Evolutionary conservation across 2,113 vertebrate genomes (phyloP), one percentile per base, ranked within the genome.

Genomic region (Archocentrus centrarchus): DNA sequence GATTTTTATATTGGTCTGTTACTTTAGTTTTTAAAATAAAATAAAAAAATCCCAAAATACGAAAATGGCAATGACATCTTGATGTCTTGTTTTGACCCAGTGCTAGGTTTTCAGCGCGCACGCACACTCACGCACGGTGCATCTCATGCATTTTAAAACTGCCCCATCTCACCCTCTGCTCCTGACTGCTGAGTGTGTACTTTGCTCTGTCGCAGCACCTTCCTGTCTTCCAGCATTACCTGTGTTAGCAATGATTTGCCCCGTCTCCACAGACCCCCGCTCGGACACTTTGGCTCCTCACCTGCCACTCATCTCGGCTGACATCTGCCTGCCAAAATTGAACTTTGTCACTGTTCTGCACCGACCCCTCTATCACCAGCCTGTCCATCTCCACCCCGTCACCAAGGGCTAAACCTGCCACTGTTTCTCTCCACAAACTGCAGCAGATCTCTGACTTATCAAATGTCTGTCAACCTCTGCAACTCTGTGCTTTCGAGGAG

Each of bases 141-240:
- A 86, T 83, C 90, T 92, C 92, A 91, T 93, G 88, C 86, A 92
- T 93, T 92, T 93, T 92, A 93, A 91, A 92, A 64, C 8, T 22
- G 3, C 73, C 86, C 17, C 59, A 88, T 93, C 95, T 93, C 90
- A 96, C 93, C 97, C 96, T 96, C 92, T 39, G 55, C 86, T 63
- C 17, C 55, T 32, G 73, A 88, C 84, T 91, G 92, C 88, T 89
- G 92, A 93, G 79, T 91, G 80, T 55, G 88, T 87, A 20, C 75
- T 87, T 93, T 89, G 22, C 86, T 89, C 47, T 76, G 77, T 84
- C 61, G 59, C 89, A 91, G 82, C 78, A 66, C 80, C 86, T 84
- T 82, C 66, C 81, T 75, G 82, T 92, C 87, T 82, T 61, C 20
- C 66, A 22, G 63, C 30, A 77, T 90, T 68, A 89, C 83, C 87